These are phyloP conservation scores for Calypte anna DNA, from an alignment of 2,113 vertebrate genomes.

Conservation along the genomic window DNA sequence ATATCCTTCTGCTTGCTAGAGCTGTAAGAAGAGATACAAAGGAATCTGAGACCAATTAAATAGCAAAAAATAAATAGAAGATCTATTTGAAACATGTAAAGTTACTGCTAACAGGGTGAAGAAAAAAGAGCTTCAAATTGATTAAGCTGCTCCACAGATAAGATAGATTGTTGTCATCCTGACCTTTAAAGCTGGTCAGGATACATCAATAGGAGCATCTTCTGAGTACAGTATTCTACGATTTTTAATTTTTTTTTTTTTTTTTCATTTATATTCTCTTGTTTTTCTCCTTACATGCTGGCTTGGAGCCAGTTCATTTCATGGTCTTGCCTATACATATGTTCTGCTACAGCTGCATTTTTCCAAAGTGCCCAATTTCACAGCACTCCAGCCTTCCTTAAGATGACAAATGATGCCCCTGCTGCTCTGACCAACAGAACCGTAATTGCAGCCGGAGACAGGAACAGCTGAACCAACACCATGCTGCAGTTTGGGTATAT, in stretches of 20 bases:
- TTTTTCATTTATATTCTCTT: constrained; percentile 60
- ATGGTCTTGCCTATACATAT: constrained; percentile 62
- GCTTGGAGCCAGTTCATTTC: constrained; percentile 66
- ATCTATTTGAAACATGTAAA: neutral
- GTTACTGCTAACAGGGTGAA: neutral
- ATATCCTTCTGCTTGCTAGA: neutral
- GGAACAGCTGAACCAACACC: neutral
- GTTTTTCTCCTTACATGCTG: constrained; percentile 10
- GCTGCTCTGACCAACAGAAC: constrained; percentile 58
- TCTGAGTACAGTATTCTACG: constrained; percentile 1
- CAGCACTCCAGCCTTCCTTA: constrained; percentile 48
- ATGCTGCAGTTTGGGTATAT: neutral
- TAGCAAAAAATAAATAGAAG: neutral
- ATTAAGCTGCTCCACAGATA: constrained; percentile 49
- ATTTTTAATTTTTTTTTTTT: constrained; percentile 60
- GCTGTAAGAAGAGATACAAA: neutral
- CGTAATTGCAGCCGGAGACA: constrained; percentile 39
- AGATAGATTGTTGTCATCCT: constrained; percentile 54
- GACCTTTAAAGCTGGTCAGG: constrained; percentile 59
- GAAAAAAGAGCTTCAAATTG: constrained; percentile 23
- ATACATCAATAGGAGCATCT: constrained; percentile 39
- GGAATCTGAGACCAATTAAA: neutral
- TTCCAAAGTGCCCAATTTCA: constrained; percentile 65
- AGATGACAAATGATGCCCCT: constrained; percentile 60
- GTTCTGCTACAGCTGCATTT: constrained; percentile 68